Conservation (phyloP, 2,113 vertebrate genomes). For the Charadrius vociferus region DNA sequence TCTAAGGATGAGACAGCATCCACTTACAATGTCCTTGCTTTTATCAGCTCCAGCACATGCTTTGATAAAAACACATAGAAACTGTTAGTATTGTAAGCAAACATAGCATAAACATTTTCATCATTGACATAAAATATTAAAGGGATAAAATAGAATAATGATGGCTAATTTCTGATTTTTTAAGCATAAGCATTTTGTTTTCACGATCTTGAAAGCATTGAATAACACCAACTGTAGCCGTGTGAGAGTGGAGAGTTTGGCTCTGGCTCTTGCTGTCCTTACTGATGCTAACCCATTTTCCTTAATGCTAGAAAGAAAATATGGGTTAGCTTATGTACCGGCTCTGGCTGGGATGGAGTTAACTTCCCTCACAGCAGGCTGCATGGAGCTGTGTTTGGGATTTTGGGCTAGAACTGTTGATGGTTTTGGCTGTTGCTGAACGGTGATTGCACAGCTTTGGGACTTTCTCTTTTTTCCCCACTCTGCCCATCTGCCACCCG, state of each 20-base stretch:
- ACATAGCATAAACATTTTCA: neutral
- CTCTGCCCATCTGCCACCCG: neutral
- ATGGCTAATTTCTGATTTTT: neutral
- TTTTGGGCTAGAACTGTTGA: neutral
- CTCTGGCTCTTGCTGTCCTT: neutral
- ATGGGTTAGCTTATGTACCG: rapidly evolving
- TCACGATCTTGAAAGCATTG: neutral
- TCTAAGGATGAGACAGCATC: neutral
- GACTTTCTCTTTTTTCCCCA: neutral
- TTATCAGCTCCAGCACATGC: neutral
- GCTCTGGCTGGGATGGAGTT: neutral
- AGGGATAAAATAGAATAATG: neutral
- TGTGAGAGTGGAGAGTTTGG: neutral
- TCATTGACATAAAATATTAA: neutral
- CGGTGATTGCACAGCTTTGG: neutral
- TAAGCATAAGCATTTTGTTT: neutral
- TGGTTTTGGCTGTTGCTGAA: neutral
- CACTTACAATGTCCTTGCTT: neutral
- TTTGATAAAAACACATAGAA: neutral
- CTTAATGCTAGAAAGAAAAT: neutral
- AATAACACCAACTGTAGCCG: neutral
- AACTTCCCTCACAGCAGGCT: neutral
- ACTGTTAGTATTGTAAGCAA: neutral
- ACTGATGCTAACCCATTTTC: neutral
- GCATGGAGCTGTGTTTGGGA: neutral